Conservation (phyloP, 2,797 vertebrate genomes). For the Australoheros facetus region DNA sequence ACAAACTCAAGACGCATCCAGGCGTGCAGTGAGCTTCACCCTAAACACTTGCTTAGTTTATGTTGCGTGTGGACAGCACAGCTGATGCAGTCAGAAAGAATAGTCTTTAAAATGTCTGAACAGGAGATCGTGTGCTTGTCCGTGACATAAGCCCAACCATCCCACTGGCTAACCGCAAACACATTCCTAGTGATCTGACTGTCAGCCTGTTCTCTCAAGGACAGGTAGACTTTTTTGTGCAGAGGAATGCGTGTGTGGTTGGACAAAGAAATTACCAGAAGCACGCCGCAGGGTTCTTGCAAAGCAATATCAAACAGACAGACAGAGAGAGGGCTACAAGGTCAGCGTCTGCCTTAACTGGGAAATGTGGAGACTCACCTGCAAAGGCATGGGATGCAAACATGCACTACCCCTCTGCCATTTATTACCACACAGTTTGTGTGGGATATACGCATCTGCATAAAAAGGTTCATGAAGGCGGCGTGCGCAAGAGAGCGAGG, state of each 20-base stretch:
- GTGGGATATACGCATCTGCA: conserved; percentile 9
- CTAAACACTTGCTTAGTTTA: not conserved
- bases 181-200: conserved; percentile 4
- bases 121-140: not conserved
- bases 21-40: not conserved
- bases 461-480: conserved; percentile 34
- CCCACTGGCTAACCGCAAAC: not conserved
- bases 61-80: too few relatives aligned
- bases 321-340: conserved; percentile 6
- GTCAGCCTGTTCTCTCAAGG: conserved; percentile 32
- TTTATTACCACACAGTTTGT: conserved; percentile 16
- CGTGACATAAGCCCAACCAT: not conserved
- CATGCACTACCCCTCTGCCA: not conserved
- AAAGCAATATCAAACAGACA: conserved; percentile 34
- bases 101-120: not conserved
- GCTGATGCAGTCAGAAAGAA: not conserved
- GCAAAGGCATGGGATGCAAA: conserved; percentile 6
- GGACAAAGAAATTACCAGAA: conserved; percentile 29
- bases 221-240: conserved; percentile 11
- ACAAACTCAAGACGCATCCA: not conserved
- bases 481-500: conserved; percentile 15
- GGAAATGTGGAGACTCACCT: conserved; percentile 9
- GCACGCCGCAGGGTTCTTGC: conserved; percentile 3
- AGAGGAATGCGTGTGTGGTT: conserved; percentile 6
- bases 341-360: conserved; percentile 3